Conservation (phyloP, 2,888 invertebrate genomes). For the Nomada fucata region DNA sequence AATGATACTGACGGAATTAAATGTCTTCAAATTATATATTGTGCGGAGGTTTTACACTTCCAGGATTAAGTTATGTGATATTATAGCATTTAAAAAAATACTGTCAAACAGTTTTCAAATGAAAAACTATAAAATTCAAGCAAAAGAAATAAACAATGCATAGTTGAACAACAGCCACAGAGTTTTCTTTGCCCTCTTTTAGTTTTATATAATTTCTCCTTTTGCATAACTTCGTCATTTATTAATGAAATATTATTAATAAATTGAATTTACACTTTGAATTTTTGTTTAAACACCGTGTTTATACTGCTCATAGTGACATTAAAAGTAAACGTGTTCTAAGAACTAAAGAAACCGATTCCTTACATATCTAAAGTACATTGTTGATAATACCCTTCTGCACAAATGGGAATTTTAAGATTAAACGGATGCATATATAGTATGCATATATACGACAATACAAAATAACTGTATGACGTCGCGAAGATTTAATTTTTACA, state of each 20-base stretch:
- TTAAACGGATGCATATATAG: neutral
- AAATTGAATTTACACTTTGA: slow-evolving; percentile 54
- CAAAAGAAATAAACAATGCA: slow-evolving; percentile 20
- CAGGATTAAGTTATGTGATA: slow-evolving; percentile 28
- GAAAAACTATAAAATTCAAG: neutral
- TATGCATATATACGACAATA: neutral
- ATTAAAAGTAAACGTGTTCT: slow-evolving; percentile 18
- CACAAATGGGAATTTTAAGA: slow-evolving; percentile 17
- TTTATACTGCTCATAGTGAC: slow-evolving; percentile 15
- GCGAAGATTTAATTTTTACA: neutral
- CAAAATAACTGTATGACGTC: slow-evolving; percentile 15
- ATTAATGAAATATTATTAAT: slow-evolving; percentile 44
- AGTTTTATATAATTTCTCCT: neutral
- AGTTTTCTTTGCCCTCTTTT: neutral
- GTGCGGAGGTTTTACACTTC: slow-evolving; percentile 4
- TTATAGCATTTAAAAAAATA: slow-evolving; percentile 30
- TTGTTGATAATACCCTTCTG: slow-evolving; percentile 23
- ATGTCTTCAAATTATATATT: slow-evolving; percentile 25
- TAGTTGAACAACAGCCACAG: slow-evolving; percentile 5
- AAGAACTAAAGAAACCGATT: slow-evolving; percentile 11
- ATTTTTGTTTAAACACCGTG: slow-evolving; percentile 23
- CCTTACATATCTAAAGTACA: slow-evolving; percentile 29
- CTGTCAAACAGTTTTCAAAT: slow-evolving; percentile 23
- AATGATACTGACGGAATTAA: slow-evolving; percentile 4
- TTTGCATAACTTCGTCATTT: slow-evolving; percentile 33